Base-by-base conservation (phyloP, 2,888 invertebrate genomes). In the Argyra leucocephala region DNA sequence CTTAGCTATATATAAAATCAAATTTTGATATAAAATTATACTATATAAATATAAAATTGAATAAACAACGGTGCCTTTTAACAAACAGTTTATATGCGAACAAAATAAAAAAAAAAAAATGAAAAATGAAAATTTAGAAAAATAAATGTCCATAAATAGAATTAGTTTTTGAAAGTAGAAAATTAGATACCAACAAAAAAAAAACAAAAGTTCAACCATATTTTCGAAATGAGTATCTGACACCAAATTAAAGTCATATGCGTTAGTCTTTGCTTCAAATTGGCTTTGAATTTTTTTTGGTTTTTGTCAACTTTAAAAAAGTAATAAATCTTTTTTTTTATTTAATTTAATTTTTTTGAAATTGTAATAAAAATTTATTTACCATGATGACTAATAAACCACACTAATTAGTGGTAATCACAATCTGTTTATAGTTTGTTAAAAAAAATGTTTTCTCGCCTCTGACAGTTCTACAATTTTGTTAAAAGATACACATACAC, bases 381-480 rank as follows among this genome's bases (percentile, higher is more conserved):
- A 48, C 48, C 59, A 59, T 59, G 22, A 59, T 59, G 59, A 59
- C 59, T 59, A 59, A 59, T 59, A 59, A 59, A 59, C 22, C 23
- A 23, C 23, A 23, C 23, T 59, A 59, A 59, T 59, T 59, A 59
- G 59, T 59, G 59, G 59, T 23, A 59, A 59, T 59, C 59, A 59
- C 21, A 59, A 59, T 59, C 59, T 59, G 59, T 59, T 59, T 59
- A 58, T 58, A 12, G 48, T 48, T 48, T 48, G 48, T 48, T 48
- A 48, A 37, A 37, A 37, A 26, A 26, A 26, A 26, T 6, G 7
- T 48, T 48, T 48, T 18, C 48, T 48, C 48, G 48, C 48, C 48
- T 48, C 48, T 48, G 48, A 48, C 48, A 48, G 18, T 48, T 48
- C 15, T 48, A 48, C 4, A 15, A 48, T 18, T 31, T 31, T n/a